Percentiles rank a stretch among this genome's conserved stretches.
phyloP scores from a whole-genome alignment of 2,888 invertebrate genomes.

The Sphinx pinastri region DNA sequence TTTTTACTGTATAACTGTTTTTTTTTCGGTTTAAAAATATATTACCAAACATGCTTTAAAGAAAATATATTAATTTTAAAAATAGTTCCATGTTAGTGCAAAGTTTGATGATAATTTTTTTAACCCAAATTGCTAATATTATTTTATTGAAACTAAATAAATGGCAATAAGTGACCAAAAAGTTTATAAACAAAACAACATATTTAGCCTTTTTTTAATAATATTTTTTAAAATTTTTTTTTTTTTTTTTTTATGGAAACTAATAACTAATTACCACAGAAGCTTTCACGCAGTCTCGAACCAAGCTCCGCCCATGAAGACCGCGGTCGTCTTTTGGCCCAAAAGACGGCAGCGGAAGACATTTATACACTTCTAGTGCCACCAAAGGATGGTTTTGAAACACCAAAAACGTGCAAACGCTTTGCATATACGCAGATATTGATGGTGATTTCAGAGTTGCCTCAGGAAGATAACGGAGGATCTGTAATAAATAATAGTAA shows the following conservation, averaged over 20 bases:
- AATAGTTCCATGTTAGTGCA: too few relatives aligned
- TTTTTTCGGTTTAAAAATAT: too few relatives aligned
- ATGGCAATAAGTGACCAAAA: background rate
- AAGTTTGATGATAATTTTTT: too few relatives aligned
- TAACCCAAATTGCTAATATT: too few relatives aligned
- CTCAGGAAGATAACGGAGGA: constrained; percentile 62
- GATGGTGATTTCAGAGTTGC: constrained; percentile 62
- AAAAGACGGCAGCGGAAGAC: constrained; percentile 72
- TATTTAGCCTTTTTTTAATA: too few relatives aligned
- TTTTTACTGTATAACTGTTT: background rate
- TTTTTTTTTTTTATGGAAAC: background rate
- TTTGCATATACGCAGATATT: constrained; percentile 76
- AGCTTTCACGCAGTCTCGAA: constrained; percentile 84
- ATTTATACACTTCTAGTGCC: constrained; percentile 79
- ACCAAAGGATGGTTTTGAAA: constrained; percentile 74
- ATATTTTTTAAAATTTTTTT: too few relatives aligned
- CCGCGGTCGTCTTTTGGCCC: constrained; percentile 80
- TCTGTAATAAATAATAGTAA: constrained; percentile 53
- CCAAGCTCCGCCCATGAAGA: constrained; percentile 80
- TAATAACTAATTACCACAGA: constrained; percentile 58
- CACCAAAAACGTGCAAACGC: constrained; percentile 80
- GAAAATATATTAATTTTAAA: too few relatives aligned
- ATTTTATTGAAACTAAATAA: too few relatives aligned
- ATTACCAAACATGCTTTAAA: too few relatives aligned
- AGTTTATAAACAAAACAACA: background rate